phyloP scores from a whole-genome alignment of 1,140 invertebrate genomes.

The Hyposmocoma kahamanoa region DNA sequence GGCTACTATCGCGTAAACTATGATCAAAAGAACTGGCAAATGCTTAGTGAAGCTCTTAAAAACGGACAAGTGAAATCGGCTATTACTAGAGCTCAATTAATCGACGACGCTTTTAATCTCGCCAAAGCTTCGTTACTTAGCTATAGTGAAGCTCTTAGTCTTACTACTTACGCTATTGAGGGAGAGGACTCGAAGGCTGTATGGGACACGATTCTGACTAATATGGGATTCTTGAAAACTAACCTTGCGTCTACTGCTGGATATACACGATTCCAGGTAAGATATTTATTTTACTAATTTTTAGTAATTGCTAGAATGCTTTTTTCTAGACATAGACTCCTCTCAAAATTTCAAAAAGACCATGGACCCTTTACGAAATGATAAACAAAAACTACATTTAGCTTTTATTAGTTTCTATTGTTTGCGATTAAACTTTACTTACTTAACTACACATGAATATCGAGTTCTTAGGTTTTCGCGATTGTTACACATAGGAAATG shows the following conservation, averaged over 20 bases:
- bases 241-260: constrained; percentile 44
- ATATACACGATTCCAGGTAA: constrained; percentile 58
- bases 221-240: constrained; percentile 65
- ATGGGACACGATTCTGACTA: constrained; percentile 74
- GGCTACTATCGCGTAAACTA: constrained; percentile 87
- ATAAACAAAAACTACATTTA: too few relatives aligned
- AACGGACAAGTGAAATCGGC: constrained; percentile 39
- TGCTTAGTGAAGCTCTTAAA: constrained; percentile 75
- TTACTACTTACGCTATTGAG: constrained; percentile 76
- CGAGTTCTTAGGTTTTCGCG: too few relatives aligned
- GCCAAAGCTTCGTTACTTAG: constrained; percentile 75
- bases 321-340: too few relatives aligned
- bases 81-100: constrained; percentile 83
- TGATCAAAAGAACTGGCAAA: constrained; percentile 79
- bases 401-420: too few relatives aligned
- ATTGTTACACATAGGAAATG: too few relatives aligned
- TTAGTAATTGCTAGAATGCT: background rate
- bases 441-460: too few relatives aligned
- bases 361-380: too few relatives aligned
- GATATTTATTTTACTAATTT: constrained; percentile 15
- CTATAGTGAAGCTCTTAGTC: constrained; percentile 76
- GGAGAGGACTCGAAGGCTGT: constrained; percentile 76
- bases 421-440: too few relatives aligned
- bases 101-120: constrained; percentile 89
- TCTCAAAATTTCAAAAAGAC: too few relatives aligned